Evolutionary conservation across 2,888 invertebrate genomes (phyloP).

Genomic region (Temnothorax rugatulus): DNA sequence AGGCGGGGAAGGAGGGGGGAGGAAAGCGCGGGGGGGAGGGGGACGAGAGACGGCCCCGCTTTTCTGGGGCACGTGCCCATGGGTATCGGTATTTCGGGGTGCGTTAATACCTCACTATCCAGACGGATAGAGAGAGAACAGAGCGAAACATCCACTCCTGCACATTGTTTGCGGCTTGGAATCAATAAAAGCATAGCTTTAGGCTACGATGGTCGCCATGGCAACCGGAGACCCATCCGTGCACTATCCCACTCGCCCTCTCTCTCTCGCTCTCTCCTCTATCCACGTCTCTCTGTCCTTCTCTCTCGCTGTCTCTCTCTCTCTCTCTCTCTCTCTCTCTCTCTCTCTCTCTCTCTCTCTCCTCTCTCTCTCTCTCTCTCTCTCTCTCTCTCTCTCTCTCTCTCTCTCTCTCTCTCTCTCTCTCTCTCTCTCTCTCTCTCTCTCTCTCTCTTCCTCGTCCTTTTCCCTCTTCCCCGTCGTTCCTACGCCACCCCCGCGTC

Average conservation of each 20-base stretch:
- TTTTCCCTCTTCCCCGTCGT: constrained; percentile 40
- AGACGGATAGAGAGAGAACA: constrained; percentile 83
- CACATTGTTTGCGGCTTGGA: constrained; percentile 86
- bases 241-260: constrained; percentile 70
- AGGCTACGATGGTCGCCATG: constrained; percentile 85
- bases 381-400: constrained; percentile 53
- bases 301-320: constrained; percentile 35
- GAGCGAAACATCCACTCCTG: constrained; percentile 86
- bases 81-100: constrained; percentile 76
- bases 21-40: not conserved
- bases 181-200: constrained; percentile 86
- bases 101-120: constrained; percentile 80
- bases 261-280: constrained; percentile 27
- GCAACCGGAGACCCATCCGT: constrained; percentile 83
- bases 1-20: constrained; percentile 6
- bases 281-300: constrained; percentile 61
- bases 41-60: constrained; percentile 63
- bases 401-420: constrained; percentile 55
- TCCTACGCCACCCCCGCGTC: constrained; percentile 37
- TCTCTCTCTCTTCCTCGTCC: constrained; percentile 17
- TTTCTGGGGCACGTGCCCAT: constrained; percentile 77
- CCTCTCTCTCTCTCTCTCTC: constrained; percentile 45
- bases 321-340: constrained; percentile 32
- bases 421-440: constrained; percentile 16
- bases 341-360: constrained; percentile 19